Evolutionary conservation across 1,140 invertebrate genomes (phyloP), one percentile per base, ranked within the genome.

Genomic region (Euura saliciscinereae): DNA sequence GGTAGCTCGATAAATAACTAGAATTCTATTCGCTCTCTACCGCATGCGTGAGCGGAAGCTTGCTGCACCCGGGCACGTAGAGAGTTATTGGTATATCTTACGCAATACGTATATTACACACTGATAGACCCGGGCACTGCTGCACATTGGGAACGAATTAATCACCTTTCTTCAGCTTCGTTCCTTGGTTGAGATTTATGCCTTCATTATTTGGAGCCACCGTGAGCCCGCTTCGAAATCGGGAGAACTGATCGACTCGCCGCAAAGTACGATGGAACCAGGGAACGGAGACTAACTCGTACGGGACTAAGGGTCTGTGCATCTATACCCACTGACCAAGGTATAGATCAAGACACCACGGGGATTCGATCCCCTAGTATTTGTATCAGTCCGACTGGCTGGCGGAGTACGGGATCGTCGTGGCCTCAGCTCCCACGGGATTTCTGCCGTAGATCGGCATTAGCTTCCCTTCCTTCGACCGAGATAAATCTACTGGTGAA

Each of bases 141-240:
- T n/a, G 13, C 8, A 59, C 51, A 8, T 59, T 59, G 13, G 51
- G 13, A 8, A 6, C 51, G 51, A 11, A 59, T 59, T 59, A 59
- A 59, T 59, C 51, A 59, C 51, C 51, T n/a, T 59, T 59, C 51
- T 59, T 59, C 1, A 59, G 51, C 8, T 59, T 59, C 51, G 51
- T 59, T 59, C 6, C 51, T 59, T 59, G 3, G 51, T 59, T n/a
- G 51, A 59, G 51, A 59, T 4, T 59, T 59, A 59, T 59, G 51
- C 3, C 51, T 59, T 59, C 51, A 59, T 59, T 59, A 59, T 59
- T 59, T 59, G 51, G 51, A n/a, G 51, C 51, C 51, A 59, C 51
- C 6, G 51, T n/a, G 51, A 59, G 51, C 51, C 51, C 51, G 51
- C 13, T 59, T n/a, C 51, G 51, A 59, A 59, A 59, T 59, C 5